Evolutionary conservation across 2,888 invertebrate species (phyloP), one percentile per base, ranked within the genome.

Genomic region (Microctonus hyperodae): DNA sequence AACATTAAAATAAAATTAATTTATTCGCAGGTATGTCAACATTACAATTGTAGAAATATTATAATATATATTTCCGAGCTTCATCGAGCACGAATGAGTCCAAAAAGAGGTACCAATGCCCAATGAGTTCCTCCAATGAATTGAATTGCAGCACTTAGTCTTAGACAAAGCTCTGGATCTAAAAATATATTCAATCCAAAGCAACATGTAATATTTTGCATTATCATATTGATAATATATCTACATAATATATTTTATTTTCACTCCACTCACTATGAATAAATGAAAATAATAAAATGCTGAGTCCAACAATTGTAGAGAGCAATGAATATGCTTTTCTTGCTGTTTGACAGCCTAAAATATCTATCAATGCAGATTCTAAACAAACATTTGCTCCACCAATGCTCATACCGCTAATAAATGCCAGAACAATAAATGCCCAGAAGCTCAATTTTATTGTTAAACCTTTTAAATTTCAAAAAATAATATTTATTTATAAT

Each of bases 111-210:
- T 11, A 73, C 72, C 5, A 73, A 48, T 51, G 74, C 64, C 78
- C 78, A 79, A 28, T 76, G 72, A 58, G 70, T 44, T 3, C 78
- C 79, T 48, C 76, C 76, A 31, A 73, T 23, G 31, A 78, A 72
- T 64, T 76, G 74, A 56, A 75, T 60, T 22, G 72, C 55, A 5
- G 76, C 74, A 10, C 73, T 70, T 16, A 75, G 28, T 56, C 60
- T 71, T 53, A 79, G 28, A 37, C 74, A 77, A 4, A 72, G 37
- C 7, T 62, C 44, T 9, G 68, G 58, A 64, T 64, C 79, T 79
- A 72, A 23, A 74, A 73, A 58, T 35, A 70, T 59, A 63, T 65
- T 1, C 33, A 25, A 13, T 37, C 37, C 1, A 16, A 9, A 40
- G 53, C 10, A 13, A n/a, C 11, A 11, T 40, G 40, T 40, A 40